phyloP scores from a whole-genome alignment of 2,888 invertebrate genomes.

The Elysia crispata region DNA sequence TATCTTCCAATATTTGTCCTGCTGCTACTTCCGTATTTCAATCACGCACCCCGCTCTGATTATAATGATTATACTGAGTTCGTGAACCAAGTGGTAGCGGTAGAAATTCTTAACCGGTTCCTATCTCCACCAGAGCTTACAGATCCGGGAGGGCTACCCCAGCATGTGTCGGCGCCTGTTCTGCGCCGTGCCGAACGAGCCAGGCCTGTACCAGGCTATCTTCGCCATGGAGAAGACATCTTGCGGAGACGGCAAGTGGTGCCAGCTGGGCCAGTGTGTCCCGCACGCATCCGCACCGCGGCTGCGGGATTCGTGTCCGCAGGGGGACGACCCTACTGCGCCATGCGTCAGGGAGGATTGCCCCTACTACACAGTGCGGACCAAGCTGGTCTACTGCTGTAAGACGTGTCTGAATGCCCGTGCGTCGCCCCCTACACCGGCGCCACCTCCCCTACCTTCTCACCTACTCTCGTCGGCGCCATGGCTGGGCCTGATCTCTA shows the following conservation, averaged over 20 bases:
- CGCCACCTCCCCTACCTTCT: too few species aligned
- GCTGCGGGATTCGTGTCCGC: constrained; percentile 51
- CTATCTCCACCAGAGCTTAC: constrained; percentile 42
- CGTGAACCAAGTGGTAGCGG: too few species aligned
- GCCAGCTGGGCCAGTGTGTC: not conserved
- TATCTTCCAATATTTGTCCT: too few species aligned
- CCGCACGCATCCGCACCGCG: constrained; percentile 14
- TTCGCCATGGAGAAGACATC: constrained; percentile 54
- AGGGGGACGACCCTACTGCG: constrained; percentile 49
- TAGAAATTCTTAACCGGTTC: too few species aligned
- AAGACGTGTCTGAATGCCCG: constrained; percentile 41
- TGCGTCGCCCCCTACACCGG: too few species aligned
- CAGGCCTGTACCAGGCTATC: constrained; percentile 45
- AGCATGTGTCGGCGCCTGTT: constrained; percentile 53
- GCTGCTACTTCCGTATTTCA: too few species aligned
- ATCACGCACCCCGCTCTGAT: too few species aligned
- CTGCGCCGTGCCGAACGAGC: constrained; percentile 50
- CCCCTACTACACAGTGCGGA: constrained; percentile 40
- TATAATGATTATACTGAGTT: too few species aligned
- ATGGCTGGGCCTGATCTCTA: not conserved
- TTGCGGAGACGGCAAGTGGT: constrained; percentile 53
- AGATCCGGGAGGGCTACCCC: constrained; percentile 43
- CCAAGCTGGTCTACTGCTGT: constrained; percentile 49
- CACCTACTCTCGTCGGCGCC: not conserved
- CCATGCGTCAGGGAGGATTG: constrained; percentile 49